Evolutionary conservation across 2,113 vertebrate genomes (phyloP), one percentile per base, ranked within the genome.

Genomic region (Myrmophylax atrothorax): DNA sequence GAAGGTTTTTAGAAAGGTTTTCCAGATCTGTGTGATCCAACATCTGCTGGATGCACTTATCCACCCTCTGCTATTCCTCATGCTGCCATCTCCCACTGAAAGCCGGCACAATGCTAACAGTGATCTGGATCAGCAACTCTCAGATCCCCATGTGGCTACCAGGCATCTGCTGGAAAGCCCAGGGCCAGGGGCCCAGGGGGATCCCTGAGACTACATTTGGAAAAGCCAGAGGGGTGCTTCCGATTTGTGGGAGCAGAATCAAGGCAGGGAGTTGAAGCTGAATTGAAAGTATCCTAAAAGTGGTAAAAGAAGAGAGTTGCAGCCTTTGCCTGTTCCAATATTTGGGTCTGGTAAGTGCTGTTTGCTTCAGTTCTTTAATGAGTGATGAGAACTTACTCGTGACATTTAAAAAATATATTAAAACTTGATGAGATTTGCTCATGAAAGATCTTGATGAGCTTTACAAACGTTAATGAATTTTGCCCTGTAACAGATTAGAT

Each of bases 361-460:
- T 95, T 94, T 83, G 78, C 91, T 87, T 89, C 79, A 79, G 77
- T 60, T 82, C 55, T 56, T 91, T 77, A 91, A 74, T 76, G 74
- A 83, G 37, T 93, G 92, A 92, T 91, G 84, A 91, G 90, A 96
- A 90, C 55, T 84, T 89, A 55, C 50, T 62, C 0, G 0, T 92
- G 83, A 90, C 83, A 94, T 94, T 97, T 90, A 63, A 96, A 96
- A 95, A 85, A 90, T 56, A 53, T 88, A 94, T 95, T 90, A 88
- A 95, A 95, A 84, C 42, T 81, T 77, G 88, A 92, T 86, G 85
- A 58, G 93, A 93, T 96, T 95, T 96, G 79, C 85, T 96, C 90
- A 84, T 56, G 91, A 84, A 95, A 89, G 80, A 94, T 92, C 76
- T 92, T 94, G 95, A 97, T 87, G 66, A 96, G 93, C 90, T 95